Percentiles rank a stretch among this genome's conserved stretches.
Evolutionary conservation across 2,113 vertebrate species (phyloP).

Genomic region (Aix galericulata): DNA sequence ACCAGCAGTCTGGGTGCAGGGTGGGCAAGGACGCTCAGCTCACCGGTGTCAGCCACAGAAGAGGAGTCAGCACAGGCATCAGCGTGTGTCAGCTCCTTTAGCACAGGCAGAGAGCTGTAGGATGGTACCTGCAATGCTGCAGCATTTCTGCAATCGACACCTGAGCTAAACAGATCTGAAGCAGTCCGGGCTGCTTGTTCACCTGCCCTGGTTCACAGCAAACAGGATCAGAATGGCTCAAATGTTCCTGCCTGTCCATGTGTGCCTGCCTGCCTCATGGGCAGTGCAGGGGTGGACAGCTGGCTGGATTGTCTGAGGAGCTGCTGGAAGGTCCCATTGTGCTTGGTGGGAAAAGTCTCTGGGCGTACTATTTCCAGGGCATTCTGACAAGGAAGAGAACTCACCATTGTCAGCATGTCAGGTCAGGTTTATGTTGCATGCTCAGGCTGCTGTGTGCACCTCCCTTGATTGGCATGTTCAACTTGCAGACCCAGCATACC

Average conservation of each 20-base stretch:
- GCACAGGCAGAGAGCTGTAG: rapidly evolving
- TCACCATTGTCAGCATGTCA: slow-evolving; percentile 43
- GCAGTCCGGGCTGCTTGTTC: not conserved
- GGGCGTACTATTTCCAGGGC: not conserved
- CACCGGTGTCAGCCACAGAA: rapidly evolving
- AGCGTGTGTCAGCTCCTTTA: not conserved
- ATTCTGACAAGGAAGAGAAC: not conserved
- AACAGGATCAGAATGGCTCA: not conserved
- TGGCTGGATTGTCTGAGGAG: not conserved
- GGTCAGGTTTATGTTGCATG: slow-evolving; percentile 18
- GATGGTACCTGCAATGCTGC: not conserved
- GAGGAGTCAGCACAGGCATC: rapidly evolving
- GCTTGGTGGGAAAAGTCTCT: not conserved
- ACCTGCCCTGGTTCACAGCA: rapidly evolving
- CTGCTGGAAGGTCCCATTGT: not conserved
- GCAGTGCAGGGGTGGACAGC: not conserved
- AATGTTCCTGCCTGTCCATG: too few relatives aligned
- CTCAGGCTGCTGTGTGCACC: not conserved
- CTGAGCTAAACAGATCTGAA: rapidly evolving
- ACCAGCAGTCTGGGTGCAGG: not conserved
- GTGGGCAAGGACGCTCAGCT: rapidly evolving
- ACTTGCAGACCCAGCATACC: not conserved
- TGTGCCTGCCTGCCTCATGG: not conserved
- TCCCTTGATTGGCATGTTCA: not conserved
- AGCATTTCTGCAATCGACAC: not conserved